These are phyloP conservation scores for Sceliomorpha sp. DNA, from an alignment of 2,888 invertebrate species.

Conservation along the genomic window DNA sequence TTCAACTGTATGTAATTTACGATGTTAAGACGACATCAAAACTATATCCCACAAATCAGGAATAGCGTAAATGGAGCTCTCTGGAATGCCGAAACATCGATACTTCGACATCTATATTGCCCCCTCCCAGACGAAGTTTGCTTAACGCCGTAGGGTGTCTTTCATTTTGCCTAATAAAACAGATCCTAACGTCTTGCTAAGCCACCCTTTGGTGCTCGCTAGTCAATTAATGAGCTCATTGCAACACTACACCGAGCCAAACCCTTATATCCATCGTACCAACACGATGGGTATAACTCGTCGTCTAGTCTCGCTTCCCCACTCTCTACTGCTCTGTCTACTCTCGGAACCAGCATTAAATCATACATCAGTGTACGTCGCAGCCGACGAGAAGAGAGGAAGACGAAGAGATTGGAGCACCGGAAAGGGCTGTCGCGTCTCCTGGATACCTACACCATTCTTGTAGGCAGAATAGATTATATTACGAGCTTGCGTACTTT, in stretches of 20 bases:
- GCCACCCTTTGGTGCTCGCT: constrained; percentile 74
- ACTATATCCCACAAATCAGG: too few relatives aligned
- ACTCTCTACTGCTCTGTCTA: constrained; percentile 67
- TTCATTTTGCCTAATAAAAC: constrained; percentile 76
- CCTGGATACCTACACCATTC: constrained; percentile 38
- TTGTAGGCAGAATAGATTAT: constrained; percentile 17
- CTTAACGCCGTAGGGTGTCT: constrained; percentile 59
- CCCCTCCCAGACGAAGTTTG: constrained; percentile 24
- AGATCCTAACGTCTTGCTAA: constrained; percentile 74
- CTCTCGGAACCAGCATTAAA: constrained; percentile 75
- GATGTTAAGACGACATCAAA: too few relatives aligned
- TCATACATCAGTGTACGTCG: constrained; percentile 74
- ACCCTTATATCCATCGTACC: constrained; percentile 68
- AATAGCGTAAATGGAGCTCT: too few relatives aligned
- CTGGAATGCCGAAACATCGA: too few relatives aligned
- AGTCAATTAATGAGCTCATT: constrained; percentile 79
- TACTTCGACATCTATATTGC: constrained; percentile 28
- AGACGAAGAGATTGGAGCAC: constrained; percentile 53
- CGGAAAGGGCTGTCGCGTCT: constrained; percentile 49
- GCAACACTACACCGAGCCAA: constrained; percentile 75
- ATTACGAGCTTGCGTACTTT: constrained; percentile 27
- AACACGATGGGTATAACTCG: constrained; percentile 56
- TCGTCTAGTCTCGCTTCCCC: constrained; percentile 57
- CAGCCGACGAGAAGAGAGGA: constrained; percentile 50
- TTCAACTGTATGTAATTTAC: too few relatives aligned